These are phyloP conservation scores for Platycheirus albimanus DNA, from an alignment of 2,888 invertebrate genomes.

Conservation along the genomic window DNA sequence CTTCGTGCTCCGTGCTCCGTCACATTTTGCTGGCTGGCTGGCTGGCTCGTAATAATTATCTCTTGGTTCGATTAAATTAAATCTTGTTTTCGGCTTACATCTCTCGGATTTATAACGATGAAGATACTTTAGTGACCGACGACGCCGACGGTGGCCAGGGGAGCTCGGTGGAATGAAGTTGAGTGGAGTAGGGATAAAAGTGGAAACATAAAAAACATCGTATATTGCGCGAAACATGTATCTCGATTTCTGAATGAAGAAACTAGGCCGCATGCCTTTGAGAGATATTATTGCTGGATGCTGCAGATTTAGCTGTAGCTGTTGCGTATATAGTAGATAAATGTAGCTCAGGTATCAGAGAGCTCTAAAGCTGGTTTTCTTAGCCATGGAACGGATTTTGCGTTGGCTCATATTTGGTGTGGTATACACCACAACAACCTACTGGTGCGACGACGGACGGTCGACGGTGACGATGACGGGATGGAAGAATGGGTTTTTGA, in stretches of 20 bases:
- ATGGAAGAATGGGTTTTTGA: slow-evolving; percentile 38
- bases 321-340: slow-evolving; percentile 27
- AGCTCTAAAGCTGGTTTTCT: slow-evolving; percentile 55
- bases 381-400: slow-evolving; percentile 43
- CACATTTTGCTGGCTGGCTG: slow-evolving; percentile 58
- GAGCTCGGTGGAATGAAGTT: no score
- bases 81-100: slow-evolving; percentile 62
- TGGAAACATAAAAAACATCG: slow-evolving; percentile 47
- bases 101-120: slow-evolving; percentile 53
- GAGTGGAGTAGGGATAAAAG: slow-evolving; percentile 33
- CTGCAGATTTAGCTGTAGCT: slow-evolving; percentile 24
- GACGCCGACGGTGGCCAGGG: slow-evolving; percentile 12
- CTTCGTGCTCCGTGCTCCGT: slow-evolving; percentile 41
- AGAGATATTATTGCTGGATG: slow-evolving; percentile 59
- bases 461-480: background rate
- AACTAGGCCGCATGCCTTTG: slow-evolving; percentile 72
- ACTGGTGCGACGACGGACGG: no score
- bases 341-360: slow-evolving; percentile 34
- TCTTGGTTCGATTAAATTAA: slow-evolving; percentile 69
- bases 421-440: slow-evolving; percentile 11
- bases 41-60: slow-evolving; percentile 71
- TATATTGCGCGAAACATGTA: slow-evolving; percentile 57
- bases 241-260: slow-evolving; percentile 72
- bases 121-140: no score
- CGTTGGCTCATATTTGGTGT: slow-evolving; percentile 56